Base-by-base conservation (phyloP, 2,113 vertebrate genomes). In the Clupea harengus region DNA sequence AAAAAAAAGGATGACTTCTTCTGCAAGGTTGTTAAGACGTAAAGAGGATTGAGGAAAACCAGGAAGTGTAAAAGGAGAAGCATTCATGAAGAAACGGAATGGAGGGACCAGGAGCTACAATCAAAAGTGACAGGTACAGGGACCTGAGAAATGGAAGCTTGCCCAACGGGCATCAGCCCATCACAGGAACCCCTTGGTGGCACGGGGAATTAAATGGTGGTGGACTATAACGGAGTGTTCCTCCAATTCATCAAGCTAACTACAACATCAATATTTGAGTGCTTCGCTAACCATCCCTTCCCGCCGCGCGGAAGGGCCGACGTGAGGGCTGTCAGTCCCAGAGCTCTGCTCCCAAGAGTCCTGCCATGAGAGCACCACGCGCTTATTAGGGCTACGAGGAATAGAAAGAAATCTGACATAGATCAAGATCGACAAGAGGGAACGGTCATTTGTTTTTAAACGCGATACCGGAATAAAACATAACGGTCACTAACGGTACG, bases 201-300 rank as follows among this genome's bases (percentile, higher is more conserved):
- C 3, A 2, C 5, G n/a, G 67, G 10, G 10, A 32, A 39, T 75
- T 32, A 32, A 75, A 75, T 39, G 28, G 28, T 39, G 13, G 10
- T 13, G 4, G 28, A 28, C 67, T 39, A 75, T 39, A 75, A 75
- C 67, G 39, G 67, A 75, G 67, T 75, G 67, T 32, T 75, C 67
- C 0, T 75, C 81, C 45, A 47, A 57, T 88, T 83, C 39, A 32
- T 88, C 81, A 83, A 11, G 57, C 86, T 86, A 88, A 86, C 83
- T 84, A 81, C 17, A 85, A 60, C 83, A 87, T 89, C 81, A 88
- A 81, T 82, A 84, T 83, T 82, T 85, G 25, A 85, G 86, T n/a
- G 81, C 85, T 85, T 85, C 45, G 25, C 78, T 78, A 81, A 81
- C 13, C n/a, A 18, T 28, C 84, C 39, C 44, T 17, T 20, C n/a